A percentile compares a stretch with the other conserved stretches of the same genome.
These are phyloP conservation scores for Hippoglossus stenolepis DNA, from an alignment of 2,113 vertebrate species.

Conservation along the genomic window DNA sequence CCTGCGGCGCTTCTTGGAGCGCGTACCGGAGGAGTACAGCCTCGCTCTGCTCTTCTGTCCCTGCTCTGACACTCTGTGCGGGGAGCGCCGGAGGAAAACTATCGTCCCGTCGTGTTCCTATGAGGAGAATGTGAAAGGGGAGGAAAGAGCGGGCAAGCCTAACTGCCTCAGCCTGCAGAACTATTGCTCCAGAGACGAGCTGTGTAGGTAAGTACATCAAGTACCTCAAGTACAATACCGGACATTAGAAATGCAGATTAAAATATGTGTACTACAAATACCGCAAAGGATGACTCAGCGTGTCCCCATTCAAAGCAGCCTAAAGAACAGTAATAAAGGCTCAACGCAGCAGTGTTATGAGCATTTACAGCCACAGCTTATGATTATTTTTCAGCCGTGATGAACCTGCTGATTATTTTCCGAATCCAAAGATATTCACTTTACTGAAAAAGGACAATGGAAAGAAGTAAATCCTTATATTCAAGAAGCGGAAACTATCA, in stretches of 20 bases:
- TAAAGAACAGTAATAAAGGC: neutral
- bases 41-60: constrained; percentile 93
- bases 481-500: neutral
- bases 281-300: neutral
- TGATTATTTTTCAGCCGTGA: no score
- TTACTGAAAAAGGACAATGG: no score
- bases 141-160: constrained; percentile 82
- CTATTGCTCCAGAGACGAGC: constrained; percentile 87
- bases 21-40: constrained; percentile 89
- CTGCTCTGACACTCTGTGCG: constrained; percentile 89
- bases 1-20: constrained; percentile 92
- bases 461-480: neutral
- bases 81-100: constrained; percentile 92
- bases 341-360: neutral
- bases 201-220: constrained; percentile 87
- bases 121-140: constrained; percentile 75
- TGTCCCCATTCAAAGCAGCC: neutral
- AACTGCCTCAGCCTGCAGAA: constrained; percentile 91
- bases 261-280: neutral
- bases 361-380: no score
- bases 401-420: no score
- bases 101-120: constrained; percentile 95
- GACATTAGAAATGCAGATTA: neutral
- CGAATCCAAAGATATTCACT: no score
- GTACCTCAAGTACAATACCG: neutral